These are phyloP conservation scores for Hyles vespertilio DNA, from an alignment of 1,140 invertebrate genomes.

Conservation along the genomic window DNA sequence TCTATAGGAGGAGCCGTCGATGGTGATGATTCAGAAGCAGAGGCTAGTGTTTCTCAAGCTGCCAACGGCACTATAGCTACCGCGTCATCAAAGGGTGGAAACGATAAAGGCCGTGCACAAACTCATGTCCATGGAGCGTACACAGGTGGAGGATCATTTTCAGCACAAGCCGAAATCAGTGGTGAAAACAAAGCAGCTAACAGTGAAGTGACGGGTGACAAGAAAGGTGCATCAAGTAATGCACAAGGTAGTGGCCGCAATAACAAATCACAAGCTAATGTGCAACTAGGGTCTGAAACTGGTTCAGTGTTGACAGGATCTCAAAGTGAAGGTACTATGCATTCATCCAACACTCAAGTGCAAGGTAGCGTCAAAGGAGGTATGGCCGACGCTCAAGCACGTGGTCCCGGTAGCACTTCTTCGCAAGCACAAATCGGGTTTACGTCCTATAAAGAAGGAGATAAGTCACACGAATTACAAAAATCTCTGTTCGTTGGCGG, in stretches of 20 bases:
- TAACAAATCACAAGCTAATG: conserved; percentile 86
- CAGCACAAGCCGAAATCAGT: conserved; percentile 87
- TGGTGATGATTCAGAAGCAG: conserved; percentile 84
- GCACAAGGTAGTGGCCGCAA: conserved; percentile 84
- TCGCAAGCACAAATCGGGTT: conserved; percentile 92
- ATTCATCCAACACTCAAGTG: conserved; percentile 85
- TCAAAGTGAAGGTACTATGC: conserved; percentile 84
- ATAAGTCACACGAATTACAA: conserved; percentile 67
- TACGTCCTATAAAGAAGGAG: conserved; percentile 80
- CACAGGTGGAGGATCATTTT: conserved; percentile 84
- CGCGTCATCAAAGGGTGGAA: conserved; percentile 85
- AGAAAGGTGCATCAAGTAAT: conserved; percentile 83
- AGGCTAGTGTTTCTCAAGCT: conserved; percentile 81
- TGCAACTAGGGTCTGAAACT: conserved; percentile 82
- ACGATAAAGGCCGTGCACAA: conserved; percentile 83
- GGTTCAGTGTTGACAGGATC: conserved; percentile 84
- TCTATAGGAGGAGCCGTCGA: conserved; percentile 28
- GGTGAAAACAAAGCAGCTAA: conserved; percentile 84
- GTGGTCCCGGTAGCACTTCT: conserved; percentile 87
- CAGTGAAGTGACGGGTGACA: conserved; percentile 82
- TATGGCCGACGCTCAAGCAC: conserved; percentile 88
- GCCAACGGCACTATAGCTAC: conserved; percentile 83
- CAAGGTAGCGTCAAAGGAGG: conserved; percentile 87
- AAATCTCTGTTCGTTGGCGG: conserved; percentile 81
- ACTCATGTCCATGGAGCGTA: conserved; percentile 88